A percentile compares a stretch with the other conserved stretches of the same genome.
phyloP scores from a whole-genome alignment of 2,797 vertebrate species.

The Poeciliopsis turneri region DNA sequence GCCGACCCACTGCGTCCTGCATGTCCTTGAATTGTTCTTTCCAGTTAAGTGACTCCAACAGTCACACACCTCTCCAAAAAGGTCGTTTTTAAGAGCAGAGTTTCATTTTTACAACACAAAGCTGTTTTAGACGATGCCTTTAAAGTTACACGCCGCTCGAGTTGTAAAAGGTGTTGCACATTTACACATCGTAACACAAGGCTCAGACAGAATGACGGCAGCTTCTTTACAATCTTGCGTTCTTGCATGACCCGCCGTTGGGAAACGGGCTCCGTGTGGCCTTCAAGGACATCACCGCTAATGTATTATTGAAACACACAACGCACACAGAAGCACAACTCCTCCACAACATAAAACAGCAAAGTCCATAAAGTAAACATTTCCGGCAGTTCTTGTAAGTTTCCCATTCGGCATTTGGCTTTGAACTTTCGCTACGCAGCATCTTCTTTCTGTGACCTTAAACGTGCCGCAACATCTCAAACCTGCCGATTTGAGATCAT shows the following conservation, averaged over 20 bases:
- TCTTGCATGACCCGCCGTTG: not conserved
- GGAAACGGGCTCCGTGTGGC: not conserved
- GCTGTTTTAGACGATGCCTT: not conserved
- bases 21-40: not conserved
- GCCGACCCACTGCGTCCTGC: not conserved
- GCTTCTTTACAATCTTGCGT: slow-evolving; percentile 2
- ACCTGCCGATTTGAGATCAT: not conserved
- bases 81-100: not conserved
- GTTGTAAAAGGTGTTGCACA: not conserved
- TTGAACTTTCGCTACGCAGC: not conserved
- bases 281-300: not conserved
- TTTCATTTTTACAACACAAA: not conserved
- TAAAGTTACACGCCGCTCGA: not conserved
- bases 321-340: not conserved
- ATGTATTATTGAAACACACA: not conserved
- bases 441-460: not conserved
- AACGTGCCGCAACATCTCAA: not conserved
- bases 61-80: not conserved
- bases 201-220: slow-evolving; percentile 2
- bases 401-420: slow-evolving; percentile 22
- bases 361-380: not conserved
- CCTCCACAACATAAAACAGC: not conserved
- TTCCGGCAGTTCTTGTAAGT: not conserved
- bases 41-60: not conserved
- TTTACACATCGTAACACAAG: not conserved